phyloP scores from a whole-genome alignment of 1,140 invertebrate species.

The Hydropsyche tenuis region DNA sequence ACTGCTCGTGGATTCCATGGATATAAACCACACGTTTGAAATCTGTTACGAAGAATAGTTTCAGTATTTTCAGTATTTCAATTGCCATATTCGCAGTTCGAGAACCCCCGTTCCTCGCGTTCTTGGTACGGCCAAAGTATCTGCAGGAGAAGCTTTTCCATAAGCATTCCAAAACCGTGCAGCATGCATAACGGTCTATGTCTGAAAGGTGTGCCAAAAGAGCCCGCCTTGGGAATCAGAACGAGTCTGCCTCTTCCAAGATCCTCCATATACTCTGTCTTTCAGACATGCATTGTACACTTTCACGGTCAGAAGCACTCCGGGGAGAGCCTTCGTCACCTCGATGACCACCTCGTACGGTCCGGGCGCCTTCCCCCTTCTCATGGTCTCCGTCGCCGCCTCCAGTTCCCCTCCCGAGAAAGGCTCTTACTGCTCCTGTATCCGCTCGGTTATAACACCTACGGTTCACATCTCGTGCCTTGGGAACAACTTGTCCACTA shows the following conservation, averaged over 20 bases:
- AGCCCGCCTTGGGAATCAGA: constrained; percentile 41
- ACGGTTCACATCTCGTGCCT: neutral
- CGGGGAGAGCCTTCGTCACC: constrained; percentile 34
- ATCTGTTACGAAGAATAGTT: no score
- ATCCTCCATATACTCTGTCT: no score
- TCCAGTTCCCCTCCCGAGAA: constrained; percentile 49
- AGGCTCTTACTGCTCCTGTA: no score
- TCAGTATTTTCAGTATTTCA: no score
- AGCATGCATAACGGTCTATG: constrained; percentile 53
- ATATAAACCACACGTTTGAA: no score
- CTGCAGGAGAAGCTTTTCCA: constrained; percentile 48
- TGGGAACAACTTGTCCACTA: constrained; percentile 48
- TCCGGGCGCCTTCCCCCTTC: constrained; percentile 53
- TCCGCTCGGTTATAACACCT: neutral
- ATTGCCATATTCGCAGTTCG: constrained; percentile 47
- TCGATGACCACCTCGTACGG: constrained; percentile 29
- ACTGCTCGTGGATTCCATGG: no score
- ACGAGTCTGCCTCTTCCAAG: constrained; percentile 13
- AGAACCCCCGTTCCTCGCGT: constrained; percentile 35
- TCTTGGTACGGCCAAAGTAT: constrained; percentile 46
- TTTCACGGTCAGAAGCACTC: neutral
- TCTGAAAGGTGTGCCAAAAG: constrained; percentile 38
- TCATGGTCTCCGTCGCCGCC: constrained; percentile 42
- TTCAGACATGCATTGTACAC: neutral
- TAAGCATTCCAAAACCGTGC: constrained; percentile 50